phyloP scores from a whole-genome alignment of 2,888 invertebrate species.

The Danaus chrysippus region DNA sequence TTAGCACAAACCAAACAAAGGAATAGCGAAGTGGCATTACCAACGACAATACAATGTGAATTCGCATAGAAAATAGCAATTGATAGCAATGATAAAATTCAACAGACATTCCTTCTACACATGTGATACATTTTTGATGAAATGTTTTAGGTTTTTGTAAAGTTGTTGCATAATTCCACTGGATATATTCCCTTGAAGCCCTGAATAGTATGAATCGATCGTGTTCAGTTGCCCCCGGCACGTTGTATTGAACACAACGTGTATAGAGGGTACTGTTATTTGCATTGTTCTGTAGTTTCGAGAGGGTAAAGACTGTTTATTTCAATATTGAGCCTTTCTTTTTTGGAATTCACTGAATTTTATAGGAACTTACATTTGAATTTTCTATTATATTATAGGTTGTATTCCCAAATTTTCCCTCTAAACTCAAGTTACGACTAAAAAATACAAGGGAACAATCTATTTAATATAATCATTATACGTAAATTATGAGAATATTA shows the following conservation, averaged over 20 bases:
- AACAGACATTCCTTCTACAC: not conserved
- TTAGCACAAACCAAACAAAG: not conserved
- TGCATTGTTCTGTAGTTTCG: constrained; percentile 4
- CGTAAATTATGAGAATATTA: not conserved
- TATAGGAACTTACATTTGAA: not conserved
- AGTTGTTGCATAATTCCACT: constrained; percentile 21
- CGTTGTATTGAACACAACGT: constrained; percentile 8
- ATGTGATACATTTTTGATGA: constrained; percentile 12
- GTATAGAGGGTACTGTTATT: constrained; percentile 3
- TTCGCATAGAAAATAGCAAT: not conserved
- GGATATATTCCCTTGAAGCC: constrained; percentile 23
- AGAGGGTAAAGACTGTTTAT: not conserved
- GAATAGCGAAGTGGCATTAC: not conserved
- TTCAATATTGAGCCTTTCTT: constrained; percentile 1
- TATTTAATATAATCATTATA: too few species aligned
- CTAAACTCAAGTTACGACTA: too few species aligned
- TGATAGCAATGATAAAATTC: not conserved
- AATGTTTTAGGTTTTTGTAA: constrained; percentile 15
- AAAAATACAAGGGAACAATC: too few species aligned
- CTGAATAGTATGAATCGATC: constrained; percentile 23
- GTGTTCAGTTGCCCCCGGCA: constrained; percentile 12
- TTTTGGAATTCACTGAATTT: not conserved
- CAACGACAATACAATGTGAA: not conserved
- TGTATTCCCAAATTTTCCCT: too few species aligned
- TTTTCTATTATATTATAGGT: not conserved